Percentiles rank a stretch among this genome's conserved stretches.
phyloP scores from a whole-genome alignment of 2,797 vertebrate species.

The Luscinia luscinia region DNA sequence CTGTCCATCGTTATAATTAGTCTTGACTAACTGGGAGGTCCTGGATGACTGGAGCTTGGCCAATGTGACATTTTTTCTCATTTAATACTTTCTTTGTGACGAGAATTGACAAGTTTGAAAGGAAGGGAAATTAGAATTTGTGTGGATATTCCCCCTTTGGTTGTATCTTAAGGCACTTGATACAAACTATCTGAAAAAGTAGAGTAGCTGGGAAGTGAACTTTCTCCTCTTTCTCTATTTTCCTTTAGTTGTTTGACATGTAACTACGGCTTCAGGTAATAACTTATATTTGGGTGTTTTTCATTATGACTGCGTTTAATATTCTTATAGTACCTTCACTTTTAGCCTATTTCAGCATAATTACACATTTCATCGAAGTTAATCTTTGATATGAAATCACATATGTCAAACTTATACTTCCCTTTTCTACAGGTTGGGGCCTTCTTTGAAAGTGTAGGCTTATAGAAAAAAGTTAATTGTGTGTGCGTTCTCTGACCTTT shows the following conservation, averaged over 20 bases:
- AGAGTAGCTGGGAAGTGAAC: not conserved
- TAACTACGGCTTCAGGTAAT: not conserved
- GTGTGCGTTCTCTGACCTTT: not conserved
- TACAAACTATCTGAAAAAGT: not conserved
- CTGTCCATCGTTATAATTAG: not conserved
- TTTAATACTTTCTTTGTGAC: not conserved
- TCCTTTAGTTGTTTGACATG: not conserved
- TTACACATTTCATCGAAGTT: not conserved
- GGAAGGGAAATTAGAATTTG: not conserved
- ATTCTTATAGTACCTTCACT: not conserved
- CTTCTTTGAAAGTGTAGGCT: not conserved
- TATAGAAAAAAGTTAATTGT: not conserved
- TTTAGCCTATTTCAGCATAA: not conserved
- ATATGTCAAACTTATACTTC: not conserved
- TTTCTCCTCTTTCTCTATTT: not conserved
- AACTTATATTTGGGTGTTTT: not conserved
- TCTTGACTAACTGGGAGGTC: not conserved
- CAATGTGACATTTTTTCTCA: fast-evolving
- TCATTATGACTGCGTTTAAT: not conserved
- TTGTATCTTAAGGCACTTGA: not conserved
- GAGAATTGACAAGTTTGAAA: not conserved
- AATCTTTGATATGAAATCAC: not conserved
- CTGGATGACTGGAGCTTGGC: fast-evolving
- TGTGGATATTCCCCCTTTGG: not conserved
- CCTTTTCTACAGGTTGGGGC: not conserved